These are phyloP conservation scores for Eutolmus rufibarbis DNA, from an alignment of 2,888 invertebrate species.

Conservation along the genomic window DNA sequence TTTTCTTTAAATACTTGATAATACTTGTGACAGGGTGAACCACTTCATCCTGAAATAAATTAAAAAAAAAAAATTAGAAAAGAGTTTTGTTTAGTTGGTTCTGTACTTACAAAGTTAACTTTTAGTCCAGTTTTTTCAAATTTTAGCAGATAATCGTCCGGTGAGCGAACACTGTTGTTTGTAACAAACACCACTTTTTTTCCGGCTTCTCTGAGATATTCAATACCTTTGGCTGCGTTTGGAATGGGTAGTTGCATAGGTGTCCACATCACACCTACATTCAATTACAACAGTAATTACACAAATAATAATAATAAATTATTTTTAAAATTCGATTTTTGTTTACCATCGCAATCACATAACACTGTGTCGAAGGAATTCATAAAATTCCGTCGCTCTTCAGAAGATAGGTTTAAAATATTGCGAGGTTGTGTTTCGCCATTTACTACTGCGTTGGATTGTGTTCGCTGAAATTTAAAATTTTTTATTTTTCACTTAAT, in stretches of 20 bases:
- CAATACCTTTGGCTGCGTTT: conserved; percentile 58
- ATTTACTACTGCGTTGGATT: neutral
- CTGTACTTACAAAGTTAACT: conserved; percentile 53
- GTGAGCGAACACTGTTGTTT: conserved; percentile 60
- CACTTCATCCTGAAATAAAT: conserved; percentile 51
- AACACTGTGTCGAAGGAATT: conserved; percentile 66
- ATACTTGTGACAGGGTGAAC: conserved; percentile 63
- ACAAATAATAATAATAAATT: no score
- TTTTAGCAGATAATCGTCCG: conserved; percentile 53
- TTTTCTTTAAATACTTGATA: conserved; percentile 63
- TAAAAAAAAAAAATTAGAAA: neutral
- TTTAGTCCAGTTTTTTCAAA: conserved; percentile 53
- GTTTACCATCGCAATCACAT: conserved; percentile 68
- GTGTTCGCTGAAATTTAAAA: neutral
- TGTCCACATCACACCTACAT: conserved; percentile 65
- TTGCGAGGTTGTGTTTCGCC: neutral
- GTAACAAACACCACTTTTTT: conserved; percentile 63
- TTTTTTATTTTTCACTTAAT: neutral
- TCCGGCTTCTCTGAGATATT: conserved; percentile 58
- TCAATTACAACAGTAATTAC: no score
- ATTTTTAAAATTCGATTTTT: neutral
- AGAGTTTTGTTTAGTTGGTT: neutral
- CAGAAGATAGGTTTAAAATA: conserved; percentile 42
- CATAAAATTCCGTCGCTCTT: conserved; percentile 59
- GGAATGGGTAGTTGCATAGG: conserved; percentile 58